A percentile compares a stretch with the other conserved stretches of the same genome.
phyloP scores from a whole-genome alignment of 2,113 vertebrate species.

The Fukomys damarensis region DNA sequence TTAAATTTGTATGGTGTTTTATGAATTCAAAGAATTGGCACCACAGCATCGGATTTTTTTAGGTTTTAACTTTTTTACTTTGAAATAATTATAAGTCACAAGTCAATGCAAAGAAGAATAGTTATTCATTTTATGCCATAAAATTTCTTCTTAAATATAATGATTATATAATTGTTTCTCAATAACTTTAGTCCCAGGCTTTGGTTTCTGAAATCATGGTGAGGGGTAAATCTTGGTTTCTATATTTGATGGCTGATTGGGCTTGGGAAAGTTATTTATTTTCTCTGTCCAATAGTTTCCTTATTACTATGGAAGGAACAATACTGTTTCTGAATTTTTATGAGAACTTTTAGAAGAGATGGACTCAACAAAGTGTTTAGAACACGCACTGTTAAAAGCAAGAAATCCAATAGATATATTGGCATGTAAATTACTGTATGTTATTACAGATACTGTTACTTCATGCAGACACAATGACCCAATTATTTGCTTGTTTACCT shows the following conservation, averaged over 20 bases:
- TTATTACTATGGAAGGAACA: not conserved
- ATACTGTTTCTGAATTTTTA: not conserved
- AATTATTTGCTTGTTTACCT: not conserved
- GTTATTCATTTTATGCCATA: not conserved
- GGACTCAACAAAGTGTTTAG: not conserved
- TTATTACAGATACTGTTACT: not conserved
- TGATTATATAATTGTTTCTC: not conserved
- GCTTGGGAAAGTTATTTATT: not conserved
- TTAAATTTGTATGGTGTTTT: not conserved
- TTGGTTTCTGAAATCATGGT: not conserved
- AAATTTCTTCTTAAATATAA: constrained; percentile 25
- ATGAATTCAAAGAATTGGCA: not conserved
- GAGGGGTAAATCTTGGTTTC: not conserved
- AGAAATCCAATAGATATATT: not conserved
- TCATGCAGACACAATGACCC: not conserved
- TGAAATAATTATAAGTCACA: constrained; percentile 22
- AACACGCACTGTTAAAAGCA: not conserved
- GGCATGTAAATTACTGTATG: not conserved
- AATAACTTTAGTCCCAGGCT: not conserved
- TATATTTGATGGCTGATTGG: not conserved
- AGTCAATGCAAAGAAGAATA: not conserved
- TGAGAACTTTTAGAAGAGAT: not conserved
- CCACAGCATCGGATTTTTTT: not conserved
- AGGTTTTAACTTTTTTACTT: constrained; percentile 54
- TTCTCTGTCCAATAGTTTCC: not conserved